phyloP scores from a whole-genome alignment of 2,888 invertebrate genomes.

The Noctua comes region DNA sequence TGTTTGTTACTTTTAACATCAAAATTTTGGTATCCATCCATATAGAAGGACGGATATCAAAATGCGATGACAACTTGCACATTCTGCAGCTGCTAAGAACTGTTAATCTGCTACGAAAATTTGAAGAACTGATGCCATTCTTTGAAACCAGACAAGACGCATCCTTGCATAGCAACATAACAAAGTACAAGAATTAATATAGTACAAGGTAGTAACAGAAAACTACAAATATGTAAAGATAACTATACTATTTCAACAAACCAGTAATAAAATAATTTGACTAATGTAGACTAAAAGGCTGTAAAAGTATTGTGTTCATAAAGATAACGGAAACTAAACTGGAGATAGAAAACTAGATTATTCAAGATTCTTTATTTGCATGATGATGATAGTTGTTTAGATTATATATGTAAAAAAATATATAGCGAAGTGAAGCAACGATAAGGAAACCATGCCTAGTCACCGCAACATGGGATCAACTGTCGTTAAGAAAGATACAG shows the following conservation, averaged over 20 bases:
- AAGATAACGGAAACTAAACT: neutral
- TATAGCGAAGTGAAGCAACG: neutral
- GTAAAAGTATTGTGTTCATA: neutral
- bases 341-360: neutral
- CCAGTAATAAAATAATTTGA: neutral
- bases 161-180: neutral
- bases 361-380: no score
- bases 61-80: neutral
- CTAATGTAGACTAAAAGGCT: neutral
- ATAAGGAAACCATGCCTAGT: neutral
- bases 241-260: neutral
- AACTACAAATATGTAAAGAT: neutral
- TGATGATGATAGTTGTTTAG: neutral
- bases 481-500: neutral
- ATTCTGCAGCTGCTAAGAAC: conserved; percentile 40
- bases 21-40: conserved; percentile 10
- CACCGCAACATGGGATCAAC: neutral
- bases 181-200: neutral
- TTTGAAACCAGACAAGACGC: conserved; percentile 3
- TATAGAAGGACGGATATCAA: neutral
- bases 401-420: neutral
- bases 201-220: neutral
- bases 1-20: conserved; percentile 2
- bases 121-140: neutral
- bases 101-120: conserved; percentile 8